These are phyloP conservation scores for Lateolabrax maculatus DNA, from an alignment of 2,797 vertebrate species.

Conservation along the genomic window DNA sequence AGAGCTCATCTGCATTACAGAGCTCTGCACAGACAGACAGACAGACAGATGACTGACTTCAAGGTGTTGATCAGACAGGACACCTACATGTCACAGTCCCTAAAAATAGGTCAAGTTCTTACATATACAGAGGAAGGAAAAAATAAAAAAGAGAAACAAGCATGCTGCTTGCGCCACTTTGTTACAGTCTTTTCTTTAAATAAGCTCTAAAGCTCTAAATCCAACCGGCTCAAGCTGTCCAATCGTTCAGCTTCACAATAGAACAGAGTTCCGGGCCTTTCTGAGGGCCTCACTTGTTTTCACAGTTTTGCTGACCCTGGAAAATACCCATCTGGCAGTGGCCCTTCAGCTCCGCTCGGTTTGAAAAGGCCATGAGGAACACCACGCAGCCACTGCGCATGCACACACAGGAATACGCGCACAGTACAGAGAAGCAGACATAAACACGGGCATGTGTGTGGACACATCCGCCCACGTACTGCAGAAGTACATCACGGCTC, in stretches of 20 bases:
- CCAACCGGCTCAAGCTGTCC: conserved; percentile 78
- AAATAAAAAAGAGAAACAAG: conserved; percentile 54
- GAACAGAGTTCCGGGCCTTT: conserved; percentile 81
- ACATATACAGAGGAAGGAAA: conserved; percentile 19
- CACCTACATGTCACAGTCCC: conserved; percentile 21
- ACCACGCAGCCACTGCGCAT: conserved; percentile 49
- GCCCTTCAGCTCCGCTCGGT: conserved; percentile 62
- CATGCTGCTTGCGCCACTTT: conserved; percentile 70
- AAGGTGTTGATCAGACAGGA: conserved; percentile 38
- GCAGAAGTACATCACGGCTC: conserved; percentile 2
- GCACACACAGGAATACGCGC: conserved; percentile 53
- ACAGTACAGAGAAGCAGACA: conserved; percentile 52
- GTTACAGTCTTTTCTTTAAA: conserved; percentile 78
- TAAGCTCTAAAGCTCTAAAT: conserved; percentile 84
- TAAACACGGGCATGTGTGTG: conserved; percentile 48
- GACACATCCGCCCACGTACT: conserved; percentile 19
- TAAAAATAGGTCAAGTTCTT: conserved; percentile 53
- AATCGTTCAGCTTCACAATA: conserved; percentile 75
- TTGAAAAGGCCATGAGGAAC: conserved; percentile 67
- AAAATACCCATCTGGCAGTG: conserved; percentile 83
- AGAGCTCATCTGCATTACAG: conserved; percentile 52
- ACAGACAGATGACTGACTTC: conserved; percentile 26
- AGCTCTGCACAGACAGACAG: conserved; percentile 17
- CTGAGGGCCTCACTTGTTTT: conserved; percentile 80
- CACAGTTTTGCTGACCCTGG: conserved; percentile 83